phyloP scores from a whole-genome alignment of 2,113 vertebrate species.

The Podarcis cretensis region DNA sequence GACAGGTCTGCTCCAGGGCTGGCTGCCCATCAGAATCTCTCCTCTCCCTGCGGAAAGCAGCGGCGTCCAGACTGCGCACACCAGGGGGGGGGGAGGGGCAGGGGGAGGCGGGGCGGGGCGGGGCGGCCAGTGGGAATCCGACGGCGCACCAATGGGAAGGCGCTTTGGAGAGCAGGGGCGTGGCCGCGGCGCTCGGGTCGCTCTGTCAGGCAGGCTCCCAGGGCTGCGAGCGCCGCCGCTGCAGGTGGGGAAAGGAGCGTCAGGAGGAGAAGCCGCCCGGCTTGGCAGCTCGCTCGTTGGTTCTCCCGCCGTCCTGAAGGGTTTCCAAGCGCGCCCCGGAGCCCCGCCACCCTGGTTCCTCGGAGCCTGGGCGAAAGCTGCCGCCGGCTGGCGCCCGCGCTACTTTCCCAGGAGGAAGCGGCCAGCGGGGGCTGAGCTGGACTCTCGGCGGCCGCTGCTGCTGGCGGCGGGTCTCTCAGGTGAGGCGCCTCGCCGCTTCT shows the following conservation, averaged over 20 bases:
- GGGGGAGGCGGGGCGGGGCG: constrained; percentile 2
- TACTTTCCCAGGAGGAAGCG: constrained; percentile 24
- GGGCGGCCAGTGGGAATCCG: neutral
- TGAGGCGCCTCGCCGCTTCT: constrained; percentile 52
- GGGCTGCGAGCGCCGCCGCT: constrained; percentile 67
- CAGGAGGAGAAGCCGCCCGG: constrained; percentile 33
- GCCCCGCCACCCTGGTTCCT: neutral
- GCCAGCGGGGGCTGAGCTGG: constrained; percentile 11
- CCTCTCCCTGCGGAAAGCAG: neutral
- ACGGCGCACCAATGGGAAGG: constrained; percentile 43
- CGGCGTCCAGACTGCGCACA: neutral
- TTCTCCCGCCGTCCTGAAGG: neutral
- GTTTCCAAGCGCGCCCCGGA: neutral
- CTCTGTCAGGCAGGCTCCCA: constrained; percentile 47
- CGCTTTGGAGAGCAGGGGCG: neutral
- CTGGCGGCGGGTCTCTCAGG: constrained; percentile 46
- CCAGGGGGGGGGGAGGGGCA: constrained; percentile 1
- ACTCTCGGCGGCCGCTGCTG: neutral
- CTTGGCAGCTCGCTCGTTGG: neutral
- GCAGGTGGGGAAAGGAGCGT: constrained; percentile 73
- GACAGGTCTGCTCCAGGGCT: neutral
- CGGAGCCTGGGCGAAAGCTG: neutral
- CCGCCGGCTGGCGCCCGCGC: neutral
- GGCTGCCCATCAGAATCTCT: neutral
- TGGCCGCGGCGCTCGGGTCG: constrained; percentile 24